Evolutionary conservation across 1,140 invertebrate species (phyloP).

Genomic region (Ephestia elutella): DNA sequence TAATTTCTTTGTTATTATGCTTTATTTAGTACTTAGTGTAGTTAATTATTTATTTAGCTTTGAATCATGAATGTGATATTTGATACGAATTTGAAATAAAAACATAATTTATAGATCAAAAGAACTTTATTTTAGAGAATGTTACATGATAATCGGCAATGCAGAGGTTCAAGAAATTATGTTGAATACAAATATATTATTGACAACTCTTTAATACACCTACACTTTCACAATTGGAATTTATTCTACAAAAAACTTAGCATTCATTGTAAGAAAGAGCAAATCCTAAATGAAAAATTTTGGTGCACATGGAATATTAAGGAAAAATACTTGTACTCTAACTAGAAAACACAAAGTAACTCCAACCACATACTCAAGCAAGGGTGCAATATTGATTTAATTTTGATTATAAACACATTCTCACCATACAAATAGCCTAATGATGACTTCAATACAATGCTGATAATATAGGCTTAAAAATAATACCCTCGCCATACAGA

Average conservation of each 20-base stretch:
- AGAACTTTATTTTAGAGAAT: constrained; percentile 73
- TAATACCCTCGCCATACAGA: constrained; percentile 17
- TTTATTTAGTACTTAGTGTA: constrained; percentile 7
- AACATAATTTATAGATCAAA: constrained; percentile 54
- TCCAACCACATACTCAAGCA: constrained; percentile 42
- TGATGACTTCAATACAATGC: constrained; percentile 38
- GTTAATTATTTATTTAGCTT: neutral
- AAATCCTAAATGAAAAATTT: constrained; percentile 53
- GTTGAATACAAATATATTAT: constrained; percentile 66
- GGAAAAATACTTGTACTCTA: constrained; percentile 25
- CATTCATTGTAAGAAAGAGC: constrained; percentile 52
- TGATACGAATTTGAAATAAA: constrained; percentile 18
- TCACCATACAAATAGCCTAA: constrained; percentile 47
- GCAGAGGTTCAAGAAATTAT: constrained; percentile 71
- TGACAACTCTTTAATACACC: constrained; percentile 67
- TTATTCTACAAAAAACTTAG: constrained; percentile 65
- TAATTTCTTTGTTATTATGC: constrained; percentile 18
- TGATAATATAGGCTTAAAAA: constrained; percentile 38
- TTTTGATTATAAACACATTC: constrained; percentile 47
- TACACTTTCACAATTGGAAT: constrained; percentile 66
- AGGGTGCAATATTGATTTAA: constrained; percentile 48
- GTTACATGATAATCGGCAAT: constrained; percentile 73
- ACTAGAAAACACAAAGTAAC: constrained; percentile 51
- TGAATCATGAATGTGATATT: constrained; percentile 5
- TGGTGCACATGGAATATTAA: constrained; percentile 44